Evolutionary conservation across 2,888 invertebrate genomes (phyloP).

Genomic region (Eulithis prunata): DNA sequence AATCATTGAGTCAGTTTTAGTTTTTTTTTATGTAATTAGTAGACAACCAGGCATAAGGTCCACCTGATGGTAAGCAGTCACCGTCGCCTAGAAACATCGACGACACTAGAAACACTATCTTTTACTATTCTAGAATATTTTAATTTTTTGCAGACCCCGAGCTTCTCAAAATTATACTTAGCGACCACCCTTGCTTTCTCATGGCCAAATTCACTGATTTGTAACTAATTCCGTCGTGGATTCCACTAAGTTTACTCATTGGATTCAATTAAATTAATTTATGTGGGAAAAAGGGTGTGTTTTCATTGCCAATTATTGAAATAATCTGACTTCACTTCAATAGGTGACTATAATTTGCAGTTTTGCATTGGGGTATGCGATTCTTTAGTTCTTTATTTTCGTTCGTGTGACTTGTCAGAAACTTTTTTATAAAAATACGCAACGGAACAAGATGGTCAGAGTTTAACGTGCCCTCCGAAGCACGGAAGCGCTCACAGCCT

Average conservation of each 20-base stretch:
- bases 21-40: too few species aligned
- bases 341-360: conserved; percentile 3
- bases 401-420: background rate
- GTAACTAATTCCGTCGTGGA: conserved; percentile 13
- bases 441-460: too few species aligned
- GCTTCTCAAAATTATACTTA: background rate
- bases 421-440: too few species aligned
- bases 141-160: too few species aligned
- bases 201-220: conserved; percentile 26
- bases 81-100: too few species aligned
- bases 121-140: too few species aligned
- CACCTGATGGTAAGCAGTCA: too few species aligned
- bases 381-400: background rate
- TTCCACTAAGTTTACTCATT: background rate
- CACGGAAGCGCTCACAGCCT: too few species aligned
- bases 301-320: conserved; percentile 37
- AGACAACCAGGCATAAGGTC: too few species aligned
- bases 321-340: conserved; percentile 18
- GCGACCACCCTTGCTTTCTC: conserved; percentile 24
- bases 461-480: too few species aligned
- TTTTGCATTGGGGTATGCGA: conserved; percentile 15
- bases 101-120: too few species aligned
- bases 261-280: conserved; percentile 38
- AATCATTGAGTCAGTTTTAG: too few species aligned
- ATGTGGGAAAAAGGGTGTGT: conserved; percentile 40